These are phyloP conservation scores for Engystomops pustulosus DNA, from an alignment of 2,113 vertebrate species.

Conservation along the genomic window DNA sequence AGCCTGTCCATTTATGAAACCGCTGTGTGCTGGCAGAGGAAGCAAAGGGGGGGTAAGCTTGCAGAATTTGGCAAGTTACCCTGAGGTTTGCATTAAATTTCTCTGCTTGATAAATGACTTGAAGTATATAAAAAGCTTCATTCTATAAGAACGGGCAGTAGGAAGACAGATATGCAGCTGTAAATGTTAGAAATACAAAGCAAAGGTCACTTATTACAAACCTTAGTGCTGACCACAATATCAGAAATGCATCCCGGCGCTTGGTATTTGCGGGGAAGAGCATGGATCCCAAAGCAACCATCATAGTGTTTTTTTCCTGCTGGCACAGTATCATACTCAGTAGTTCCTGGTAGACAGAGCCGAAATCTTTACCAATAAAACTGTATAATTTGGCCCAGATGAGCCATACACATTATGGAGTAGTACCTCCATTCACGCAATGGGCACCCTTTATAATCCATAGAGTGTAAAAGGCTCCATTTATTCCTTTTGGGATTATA, in stretches of 20 bases:
- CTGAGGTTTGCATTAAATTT: conserved; percentile 52
- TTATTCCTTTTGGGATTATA: no score
- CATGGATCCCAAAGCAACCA: not conserved
- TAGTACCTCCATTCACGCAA: not conserved
- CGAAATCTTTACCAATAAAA: not conserved
- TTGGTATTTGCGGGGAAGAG: not conserved
- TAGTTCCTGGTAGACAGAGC: not conserved
- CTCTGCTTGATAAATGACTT: conserved; percentile 37
- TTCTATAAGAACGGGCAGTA: not conserved
- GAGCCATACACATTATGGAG: not conserved
- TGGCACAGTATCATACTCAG: not conserved
- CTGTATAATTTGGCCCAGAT: not conserved
- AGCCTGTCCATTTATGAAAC: conserved; percentile 35
- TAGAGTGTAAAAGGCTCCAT: no score
- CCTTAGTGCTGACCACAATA: not conserved
- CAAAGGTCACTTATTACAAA: not conserved
- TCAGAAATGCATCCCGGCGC: not conserved
- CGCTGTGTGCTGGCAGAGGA: conserved; percentile 31
- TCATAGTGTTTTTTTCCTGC: not conserved
- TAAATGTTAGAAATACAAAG: not conserved
- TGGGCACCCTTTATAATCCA: not conserved
- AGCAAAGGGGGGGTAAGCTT: not conserved
- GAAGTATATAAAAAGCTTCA: not conserved
- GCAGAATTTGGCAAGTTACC: conserved; percentile 34
- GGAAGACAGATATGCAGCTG: not conserved